Evolutionary conservation across 2,113 vertebrate genomes (phyloP).

Genomic region (Motacilla tschutschensis): DNA sequence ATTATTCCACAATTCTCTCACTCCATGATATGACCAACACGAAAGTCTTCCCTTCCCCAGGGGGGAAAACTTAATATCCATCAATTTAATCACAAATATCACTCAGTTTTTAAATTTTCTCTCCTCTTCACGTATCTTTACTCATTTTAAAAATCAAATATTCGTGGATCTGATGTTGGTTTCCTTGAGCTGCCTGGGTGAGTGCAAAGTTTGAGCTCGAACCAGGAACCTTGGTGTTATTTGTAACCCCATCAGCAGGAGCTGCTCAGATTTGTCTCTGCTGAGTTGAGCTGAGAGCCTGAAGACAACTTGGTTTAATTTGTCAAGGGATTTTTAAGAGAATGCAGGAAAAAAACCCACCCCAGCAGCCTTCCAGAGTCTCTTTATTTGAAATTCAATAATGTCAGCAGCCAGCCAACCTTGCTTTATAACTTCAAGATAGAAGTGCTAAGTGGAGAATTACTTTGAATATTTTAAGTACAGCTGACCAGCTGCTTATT

Average conservation of each 20-base stretch:
- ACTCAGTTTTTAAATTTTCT: background rate
- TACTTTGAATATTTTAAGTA: slow-evolving; percentile 44
- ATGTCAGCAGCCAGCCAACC: slow-evolving; percentile 38
- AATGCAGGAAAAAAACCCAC: background rate
- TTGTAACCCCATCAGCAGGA: background rate
- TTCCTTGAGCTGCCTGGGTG: background rate
- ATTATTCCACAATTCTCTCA: no score
- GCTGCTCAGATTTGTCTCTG: background rate
- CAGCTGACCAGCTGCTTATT: slow-evolving; percentile 41
- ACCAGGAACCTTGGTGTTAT: background rate
- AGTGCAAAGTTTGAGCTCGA: background rate
- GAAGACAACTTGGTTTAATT: background rate
- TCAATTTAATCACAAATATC: background rate
- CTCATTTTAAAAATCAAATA: background rate
- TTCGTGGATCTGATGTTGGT: background rate
- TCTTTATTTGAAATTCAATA: slow-evolving; percentile 35
- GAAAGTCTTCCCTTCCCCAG: background rate
- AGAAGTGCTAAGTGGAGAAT: slow-evolving; percentile 30
- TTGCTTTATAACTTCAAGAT: slow-evolving; percentile 1
- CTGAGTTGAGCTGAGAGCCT: background rate
- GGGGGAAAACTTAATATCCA: background rate
- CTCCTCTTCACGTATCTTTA: background rate
- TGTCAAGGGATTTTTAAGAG: slow-evolving; percentile 11
- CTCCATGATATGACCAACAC: background rate
- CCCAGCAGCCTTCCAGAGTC: background rate